Conservation (phyloP, 1,140 invertebrate species). For the Papilio xuthus region DNA sequence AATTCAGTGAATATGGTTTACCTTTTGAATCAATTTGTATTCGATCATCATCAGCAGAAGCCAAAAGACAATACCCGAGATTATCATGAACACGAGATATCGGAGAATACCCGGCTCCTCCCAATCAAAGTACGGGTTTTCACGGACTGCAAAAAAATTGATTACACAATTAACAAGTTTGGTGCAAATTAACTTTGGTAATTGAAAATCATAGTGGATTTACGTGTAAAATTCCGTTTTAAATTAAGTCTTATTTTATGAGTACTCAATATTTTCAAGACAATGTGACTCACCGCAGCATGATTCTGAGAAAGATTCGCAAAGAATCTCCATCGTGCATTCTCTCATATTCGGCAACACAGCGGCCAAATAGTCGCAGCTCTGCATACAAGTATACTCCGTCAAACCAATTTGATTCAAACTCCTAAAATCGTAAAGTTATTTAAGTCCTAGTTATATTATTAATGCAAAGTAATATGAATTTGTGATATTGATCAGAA, state of each 20-base stretch:
- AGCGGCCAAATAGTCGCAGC: conserved; percentile 53
- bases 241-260: not conserved
- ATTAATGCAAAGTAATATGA: not conserved
- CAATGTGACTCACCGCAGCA: conserved; percentile 62
- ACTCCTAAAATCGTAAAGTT: conserved; percentile 44
- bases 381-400: conserved; percentile 54
- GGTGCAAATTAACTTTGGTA: not conserved
- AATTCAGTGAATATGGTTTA: conserved; percentile 41
- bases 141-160: conserved; percentile 66
- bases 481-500: conserved; percentile 1
- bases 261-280: not conserved
- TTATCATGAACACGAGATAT: conserved; percentile 71
- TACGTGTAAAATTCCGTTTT: not conserved
- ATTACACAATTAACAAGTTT: conserved; percentile 23
- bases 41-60: conserved; percentile 73
- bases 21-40: conserved; percentile 69
- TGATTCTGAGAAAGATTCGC: conserved; percentile 45
- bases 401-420: conserved; percentile 62
- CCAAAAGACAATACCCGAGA: conserved; percentile 67
- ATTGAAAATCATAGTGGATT: conserved; percentile 2
- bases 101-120: conserved; percentile 77
- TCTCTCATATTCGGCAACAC: conserved; percentile 53
- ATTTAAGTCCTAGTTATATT: not conserved
- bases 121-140: conserved; percentile 78
- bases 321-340: conserved; percentile 64